Conservation (phyloP, 2,888 invertebrate species). For the Sclerodermus sp. region DNA sequence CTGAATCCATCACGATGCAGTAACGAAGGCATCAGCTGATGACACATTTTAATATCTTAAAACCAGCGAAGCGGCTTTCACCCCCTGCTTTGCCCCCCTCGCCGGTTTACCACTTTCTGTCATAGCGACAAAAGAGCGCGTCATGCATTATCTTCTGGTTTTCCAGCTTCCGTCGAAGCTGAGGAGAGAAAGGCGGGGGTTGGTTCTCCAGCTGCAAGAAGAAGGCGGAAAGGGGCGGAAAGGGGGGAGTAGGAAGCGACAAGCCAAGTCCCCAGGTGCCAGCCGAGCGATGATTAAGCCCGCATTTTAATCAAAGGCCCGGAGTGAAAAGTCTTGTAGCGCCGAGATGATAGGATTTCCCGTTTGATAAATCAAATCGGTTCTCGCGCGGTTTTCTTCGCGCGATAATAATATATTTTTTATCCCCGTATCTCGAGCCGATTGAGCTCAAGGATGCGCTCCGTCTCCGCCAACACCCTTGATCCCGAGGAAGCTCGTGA, state of each 20-base stretch:
- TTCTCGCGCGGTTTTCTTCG: slow-evolving; percentile 25
- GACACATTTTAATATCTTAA: slow-evolving; percentile 57
- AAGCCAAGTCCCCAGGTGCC: slow-evolving; percentile 51
- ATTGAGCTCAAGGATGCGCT: too few species aligned
- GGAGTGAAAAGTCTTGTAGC: slow-evolving; percentile 56
- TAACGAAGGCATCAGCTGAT: slow-evolving; percentile 55
- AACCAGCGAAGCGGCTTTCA: slow-evolving; percentile 30
- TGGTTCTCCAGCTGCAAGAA: slow-evolving; percentile 5
- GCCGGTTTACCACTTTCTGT: slow-evolving; percentile 16
- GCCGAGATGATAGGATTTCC: slow-evolving; percentile 50
- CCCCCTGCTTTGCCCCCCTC: slow-evolving; percentile 12
- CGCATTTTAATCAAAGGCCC: slow-evolving; percentile 56
- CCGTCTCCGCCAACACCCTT: too few species aligned
- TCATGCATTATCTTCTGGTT: slow-evolving; percentile 48
- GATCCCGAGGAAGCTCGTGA: too few species aligned
- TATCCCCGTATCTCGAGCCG: slow-evolving; percentile 13
- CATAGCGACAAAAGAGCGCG: slow-evolving; percentile 43
- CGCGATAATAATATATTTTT: slow-evolving; percentile 40
- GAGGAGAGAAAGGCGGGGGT: slow-evolving; percentile 25
- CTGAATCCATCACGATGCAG: slow-evolving; percentile 37
- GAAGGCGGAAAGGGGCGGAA: slow-evolving; percentile 13
- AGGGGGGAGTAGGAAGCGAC: slow-evolving; percentile 22
- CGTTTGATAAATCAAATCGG: slow-evolving; percentile 55
- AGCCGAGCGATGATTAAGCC: slow-evolving; percentile 53
- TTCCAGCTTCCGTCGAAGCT: slow-evolving; percentile 41